Base-by-base conservation (phyloP, 2,888 invertebrate species). In the Cremastobaeus sp. region DNA sequence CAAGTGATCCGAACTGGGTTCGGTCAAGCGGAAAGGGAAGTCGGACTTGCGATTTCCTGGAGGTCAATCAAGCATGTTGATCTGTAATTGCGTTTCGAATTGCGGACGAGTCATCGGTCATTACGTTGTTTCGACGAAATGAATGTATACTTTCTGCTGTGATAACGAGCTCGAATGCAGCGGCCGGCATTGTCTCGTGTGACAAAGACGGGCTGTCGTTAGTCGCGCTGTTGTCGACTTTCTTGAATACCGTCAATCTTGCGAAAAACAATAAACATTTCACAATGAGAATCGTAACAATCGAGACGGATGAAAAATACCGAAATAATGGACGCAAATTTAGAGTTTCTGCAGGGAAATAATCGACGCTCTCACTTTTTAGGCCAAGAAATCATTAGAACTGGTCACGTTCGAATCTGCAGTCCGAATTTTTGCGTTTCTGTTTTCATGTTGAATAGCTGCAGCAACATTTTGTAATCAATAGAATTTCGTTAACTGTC, bases 221-320 rank as follows among this genome's bases (percentile, higher is more conserved):
- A 48, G 41, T 30, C 17, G 6, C 12, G n/a, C 35, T 50, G 52
- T 32, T 28, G 34, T 47, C 14, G 45, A 55, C 11, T 37, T 28
- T 47, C 54, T 54, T 39, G 15, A 65, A 39, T 47, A 11, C 30
- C 66, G 21, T 18, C 41, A 48, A 39, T 48, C 55, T 64, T 45
- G 32, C 18, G 21, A 54, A 62, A 64, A 64, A 54, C 43, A 64
- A 64, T 64, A 45, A 52, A 64, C 25, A 35, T n/a, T 12, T 12
- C 15, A 64, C 64, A 64, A 64, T 43, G 35, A n/a, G 3, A 5
- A 2, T 17, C 6, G 48, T 9, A 15, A 55, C 54, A 55, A 41
- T 55, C 14, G 55, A 1, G 17, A 15, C 17, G 30, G 17, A 21
- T 35, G 37, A 66, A 55, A 45, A 45, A 18, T 43, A 43, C 15